Percentiles rank a stretch among this genome's conserved stretches.
Conservation (phyloP, 2,113 vertebrate species). For the Trinectes maculatus region DNA sequence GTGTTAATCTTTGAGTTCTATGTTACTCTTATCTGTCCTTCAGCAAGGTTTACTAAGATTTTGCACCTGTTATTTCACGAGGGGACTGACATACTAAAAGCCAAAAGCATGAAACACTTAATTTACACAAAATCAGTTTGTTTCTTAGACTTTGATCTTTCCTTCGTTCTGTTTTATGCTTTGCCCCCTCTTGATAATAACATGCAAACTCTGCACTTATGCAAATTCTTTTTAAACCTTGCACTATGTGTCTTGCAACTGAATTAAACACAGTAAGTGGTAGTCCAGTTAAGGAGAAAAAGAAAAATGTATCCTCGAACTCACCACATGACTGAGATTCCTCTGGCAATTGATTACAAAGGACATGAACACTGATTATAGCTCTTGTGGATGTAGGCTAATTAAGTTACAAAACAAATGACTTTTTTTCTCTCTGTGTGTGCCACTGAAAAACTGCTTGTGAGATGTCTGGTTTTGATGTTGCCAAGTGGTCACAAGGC, state of each 20-base stretch:
- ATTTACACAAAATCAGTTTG: conserved; percentile 60
- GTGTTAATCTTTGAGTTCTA: conserved; percentile 76
- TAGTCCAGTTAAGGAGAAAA: conserved; percentile 37
- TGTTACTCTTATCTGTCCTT: conserved; percentile 76
- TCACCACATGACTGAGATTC: conserved; percentile 47
- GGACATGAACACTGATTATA: conserved; percentile 56
- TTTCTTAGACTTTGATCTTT: conserved; percentile 56
- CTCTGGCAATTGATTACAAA: conserved; percentile 65
- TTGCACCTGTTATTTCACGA: conserved; percentile 79
- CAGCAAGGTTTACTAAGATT: conserved; percentile 77
- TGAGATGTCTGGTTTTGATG: conserved; percentile 53
- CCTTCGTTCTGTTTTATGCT: conserved; percentile 45
- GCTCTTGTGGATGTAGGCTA: conserved; percentile 69
- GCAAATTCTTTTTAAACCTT: conserved; percentile 79
- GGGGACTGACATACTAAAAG: conserved; percentile 68
- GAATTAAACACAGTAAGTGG: conserved; percentile 47
- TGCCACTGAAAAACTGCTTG: conserved; percentile 70
- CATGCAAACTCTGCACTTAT: conserved; percentile 71
- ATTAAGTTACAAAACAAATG: conserved; percentile 64
- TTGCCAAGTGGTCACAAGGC: conserved; percentile 62
- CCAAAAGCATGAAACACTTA: conserved; percentile 71
- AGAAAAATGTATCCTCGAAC: conserved; percentile 36
- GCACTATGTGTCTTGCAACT: conserved; percentile 69
- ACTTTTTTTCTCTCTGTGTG: conserved; percentile 29
- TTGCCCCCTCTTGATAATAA: conserved; percentile 76